Base-by-base conservation (phyloP, 2,797 vertebrate species). In the Enteromius radiatus region DNA sequence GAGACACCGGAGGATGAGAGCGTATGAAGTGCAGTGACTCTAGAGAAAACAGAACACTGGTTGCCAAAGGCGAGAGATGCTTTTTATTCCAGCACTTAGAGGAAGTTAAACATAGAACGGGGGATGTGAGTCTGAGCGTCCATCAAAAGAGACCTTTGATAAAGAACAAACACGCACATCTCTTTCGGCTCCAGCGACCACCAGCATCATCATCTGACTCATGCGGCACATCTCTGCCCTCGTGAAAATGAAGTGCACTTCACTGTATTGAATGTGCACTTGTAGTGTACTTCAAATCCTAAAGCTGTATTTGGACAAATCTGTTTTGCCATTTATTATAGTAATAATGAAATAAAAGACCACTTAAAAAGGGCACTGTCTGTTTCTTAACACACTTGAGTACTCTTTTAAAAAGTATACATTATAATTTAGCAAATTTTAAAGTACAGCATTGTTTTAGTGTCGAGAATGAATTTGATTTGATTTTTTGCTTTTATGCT, bases 31-130 rank as follows among this genome's bases (percentile, higher is more conserved):
- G 74, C 56, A 10, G 4, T n/a, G 63, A 81, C 19, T 71, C 52
- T 14, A 17, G 33, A 59, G 33, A 63, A 63, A 65, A n/a, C 21
- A 49, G 78, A 70, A 71, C 78, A 76, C 36, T 70, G 26, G 7
- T 26, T 38, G 78, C 78, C 74, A 33, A 59, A 49, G 82, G 86
- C 81, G 12, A 61, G 68, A 76, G 75, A 81, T 81, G 38, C 68
- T 33, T 70, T 67, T 85, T 81, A 83, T 73, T 83, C 59, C 82
- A 36, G 67, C 54, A 36, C 84, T 64, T 6, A 74, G 54, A 68
- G 41, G 43, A 81, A n/a, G 83, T 85, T 85, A 87, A 81, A 84
- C 52, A 85, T 78, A 76, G 86, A 45, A 65, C 17, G 33, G 61
- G 61, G 15, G 45, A 17, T 74, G 65, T 75, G 81, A 56, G 77